Percentiles rank a stretch among this genome's conserved stretches.
phyloP scores from a whole-genome alignment of 2,797 vertebrate species.

The Sebastes oblongus region DNA sequence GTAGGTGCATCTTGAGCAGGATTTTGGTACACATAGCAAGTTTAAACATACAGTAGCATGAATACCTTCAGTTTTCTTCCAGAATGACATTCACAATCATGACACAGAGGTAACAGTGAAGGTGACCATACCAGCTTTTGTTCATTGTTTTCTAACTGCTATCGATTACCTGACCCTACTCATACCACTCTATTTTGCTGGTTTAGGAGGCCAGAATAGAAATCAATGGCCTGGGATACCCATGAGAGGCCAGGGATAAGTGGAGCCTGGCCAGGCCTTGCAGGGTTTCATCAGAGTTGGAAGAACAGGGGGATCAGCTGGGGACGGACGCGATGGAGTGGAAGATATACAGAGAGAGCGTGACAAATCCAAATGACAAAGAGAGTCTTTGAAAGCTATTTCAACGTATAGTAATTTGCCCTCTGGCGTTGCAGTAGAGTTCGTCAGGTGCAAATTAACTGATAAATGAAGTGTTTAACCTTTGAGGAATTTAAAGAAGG shows the following conservation, averaged over 20 bases:
- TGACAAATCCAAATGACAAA: slow-evolving; percentile 39
- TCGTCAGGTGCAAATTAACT: slow-evolving; percentile 1
- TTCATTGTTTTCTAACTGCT: slow-evolving; percentile 59
- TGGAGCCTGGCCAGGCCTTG: slow-evolving; percentile 39
- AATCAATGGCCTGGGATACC: slow-evolving; percentile 72
- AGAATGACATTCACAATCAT: background rate
- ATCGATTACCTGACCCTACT: slow-evolving; percentile 63
- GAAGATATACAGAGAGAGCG: slow-evolving; percentile 38
- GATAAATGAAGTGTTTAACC: background rate
- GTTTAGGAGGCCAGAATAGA: slow-evolving; percentile 54
- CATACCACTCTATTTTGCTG: slow-evolving; percentile 51
- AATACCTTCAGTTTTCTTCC: background rate
- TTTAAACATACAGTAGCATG: background rate
- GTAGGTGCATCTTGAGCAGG: background rate
- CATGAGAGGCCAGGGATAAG: slow-evolving; percentile 57
- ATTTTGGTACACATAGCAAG: background rate
- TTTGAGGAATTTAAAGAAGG: background rate
- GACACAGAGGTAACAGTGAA: background rate
- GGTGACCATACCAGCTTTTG: slow-evolving; percentile 9
- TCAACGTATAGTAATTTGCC: background rate
- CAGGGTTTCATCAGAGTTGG: slow-evolving; percentile 39
- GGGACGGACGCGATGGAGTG: slow-evolving; percentile 45
- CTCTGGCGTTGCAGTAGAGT: background rate
- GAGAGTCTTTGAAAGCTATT: slow-evolving; percentile 3
- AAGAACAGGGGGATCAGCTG: slow-evolving; percentile 55